A percentile compares a stretch with the other conserved stretches of the same genome.
Evolutionary conservation across 1,140 invertebrate species (phyloP).

Genomic region (Drosophila ironensis): DNA sequence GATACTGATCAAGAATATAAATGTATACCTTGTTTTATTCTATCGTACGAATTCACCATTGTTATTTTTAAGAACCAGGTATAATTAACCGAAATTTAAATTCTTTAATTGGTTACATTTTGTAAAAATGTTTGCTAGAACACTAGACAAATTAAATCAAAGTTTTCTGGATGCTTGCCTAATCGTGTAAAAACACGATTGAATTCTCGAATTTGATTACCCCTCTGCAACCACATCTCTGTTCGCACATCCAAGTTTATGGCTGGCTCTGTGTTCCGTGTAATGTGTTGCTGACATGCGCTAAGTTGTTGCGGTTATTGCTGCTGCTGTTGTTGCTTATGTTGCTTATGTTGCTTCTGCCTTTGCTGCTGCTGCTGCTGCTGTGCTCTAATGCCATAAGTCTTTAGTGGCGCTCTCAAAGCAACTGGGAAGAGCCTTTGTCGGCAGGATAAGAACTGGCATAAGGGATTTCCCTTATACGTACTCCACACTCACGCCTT

Average conservation of each 20-base stretch:
- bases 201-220: neutral
- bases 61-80: too few relatives aligned
- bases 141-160: neutral
- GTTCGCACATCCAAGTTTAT: constrained; percentile 13
- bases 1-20: too few relatives aligned
- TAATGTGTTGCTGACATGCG: constrained; percentile 74
- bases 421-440: constrained; percentile 33
- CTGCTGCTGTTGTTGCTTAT: constrained; percentile 22
- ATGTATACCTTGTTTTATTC: too few relatives aligned
- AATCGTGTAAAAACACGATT: too few relatives aligned
- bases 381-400: constrained; percentile 64
- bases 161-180: too few relatives aligned
- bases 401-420: constrained; percentile 55
- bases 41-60: too few relatives aligned
- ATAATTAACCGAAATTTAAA: too few relatives aligned
- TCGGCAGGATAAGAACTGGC: constrained; percentile 18
- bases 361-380: constrained; percentile 19
- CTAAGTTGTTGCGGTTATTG: constrained; percentile 39
- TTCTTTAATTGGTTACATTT: too few relatives aligned
- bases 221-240: neutral
- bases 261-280: constrained; percentile 28
- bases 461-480: constrained; percentile 19
- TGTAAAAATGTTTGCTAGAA: neutral
- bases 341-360: constrained; percentile 22
- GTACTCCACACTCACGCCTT: neutral